Conservation (phyloP, 2,797 vertebrate species). For the Falco cherrug region DNA sequence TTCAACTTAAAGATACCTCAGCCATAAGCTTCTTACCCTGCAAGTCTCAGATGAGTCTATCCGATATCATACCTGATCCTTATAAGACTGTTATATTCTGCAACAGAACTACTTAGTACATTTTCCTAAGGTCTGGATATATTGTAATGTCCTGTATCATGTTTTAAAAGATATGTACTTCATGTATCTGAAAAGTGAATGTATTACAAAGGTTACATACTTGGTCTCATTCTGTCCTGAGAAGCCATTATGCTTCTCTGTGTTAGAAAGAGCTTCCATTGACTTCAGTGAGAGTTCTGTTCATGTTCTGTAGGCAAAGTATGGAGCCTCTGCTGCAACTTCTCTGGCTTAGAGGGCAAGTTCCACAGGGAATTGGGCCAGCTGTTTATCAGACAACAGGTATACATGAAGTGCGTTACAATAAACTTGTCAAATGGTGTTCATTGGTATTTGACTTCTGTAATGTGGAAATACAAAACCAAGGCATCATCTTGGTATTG, state of each 20-base stretch:
- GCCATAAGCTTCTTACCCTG: background rate
- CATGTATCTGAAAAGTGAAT: slow-evolving; percentile 28
- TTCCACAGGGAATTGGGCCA: background rate
- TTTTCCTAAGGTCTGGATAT: slow-evolving; percentile 54
- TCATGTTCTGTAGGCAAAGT: background rate
- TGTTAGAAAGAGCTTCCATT: background rate
- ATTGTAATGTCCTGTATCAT: slow-evolving; percentile 58
- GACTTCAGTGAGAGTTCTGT: background rate
- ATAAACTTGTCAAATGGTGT: background rate
- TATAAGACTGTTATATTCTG: slow-evolving; percentile 55
- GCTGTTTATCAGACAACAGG: background rate
- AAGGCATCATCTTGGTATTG: fast-evolving
- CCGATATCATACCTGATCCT: background rate
- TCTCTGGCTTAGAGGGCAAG: background rate
- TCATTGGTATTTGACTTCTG: background rate
- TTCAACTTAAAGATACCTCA: slow-evolving; percentile 52
- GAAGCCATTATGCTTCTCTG: slow-evolving; percentile 1
- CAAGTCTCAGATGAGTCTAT: background rate
- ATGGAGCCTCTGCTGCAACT: background rate
- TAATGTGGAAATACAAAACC: background rate
- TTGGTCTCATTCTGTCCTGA: slow-evolving; percentile 12
- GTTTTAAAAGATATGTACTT: slow-evolving; percentile 25
- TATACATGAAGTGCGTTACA: background rate
- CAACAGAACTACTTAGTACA: slow-evolving; percentile 51
- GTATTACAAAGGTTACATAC: slow-evolving; percentile 1